Percentiles rank a stretch among this genome's conserved stretches.
Evolutionary conservation across 2,797 vertebrate species (phyloP).

Genomic region (Selene dorsalis): DNA sequence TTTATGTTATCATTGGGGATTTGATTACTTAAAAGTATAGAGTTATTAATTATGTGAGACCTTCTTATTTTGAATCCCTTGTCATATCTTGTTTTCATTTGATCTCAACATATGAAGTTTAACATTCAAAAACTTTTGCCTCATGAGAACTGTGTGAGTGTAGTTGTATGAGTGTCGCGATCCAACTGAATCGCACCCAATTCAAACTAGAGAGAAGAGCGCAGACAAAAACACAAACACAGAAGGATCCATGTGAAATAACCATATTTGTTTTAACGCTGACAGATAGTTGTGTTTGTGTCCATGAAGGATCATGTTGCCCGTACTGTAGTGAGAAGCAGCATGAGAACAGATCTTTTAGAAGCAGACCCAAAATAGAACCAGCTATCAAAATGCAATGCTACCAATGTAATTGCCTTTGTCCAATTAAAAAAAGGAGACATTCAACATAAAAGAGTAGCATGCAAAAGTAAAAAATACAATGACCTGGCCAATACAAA

Average conservation of each 20-base stretch:
- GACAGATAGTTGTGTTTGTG: background rate
- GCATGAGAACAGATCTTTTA: background rate
- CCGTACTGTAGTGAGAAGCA: background rate
- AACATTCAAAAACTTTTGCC: background rate
- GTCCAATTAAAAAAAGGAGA: background rate
- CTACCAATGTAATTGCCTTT: background rate
- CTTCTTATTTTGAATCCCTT: background rate
- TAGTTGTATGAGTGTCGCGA: no score
- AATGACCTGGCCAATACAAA: background rate
- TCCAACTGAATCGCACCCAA: background rate
- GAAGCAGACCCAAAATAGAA: background rate
- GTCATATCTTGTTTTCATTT: background rate
- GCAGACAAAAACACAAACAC: background rate
- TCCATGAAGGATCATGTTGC: background rate
- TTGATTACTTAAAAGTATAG: background rate
- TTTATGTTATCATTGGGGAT: background rate
- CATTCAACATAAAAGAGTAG: background rate
- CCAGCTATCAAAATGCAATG: background rate
- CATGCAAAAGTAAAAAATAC: background rate
- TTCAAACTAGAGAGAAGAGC: background rate
- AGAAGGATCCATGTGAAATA: background rate
- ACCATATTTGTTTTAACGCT: background rate
- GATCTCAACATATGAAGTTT: background rate
- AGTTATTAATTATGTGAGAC: background rate
- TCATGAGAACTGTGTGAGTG: background rate